Conservation (phyloP, 2,797 vertebrate genomes). For the Leptoclinus maculatus region DNA sequence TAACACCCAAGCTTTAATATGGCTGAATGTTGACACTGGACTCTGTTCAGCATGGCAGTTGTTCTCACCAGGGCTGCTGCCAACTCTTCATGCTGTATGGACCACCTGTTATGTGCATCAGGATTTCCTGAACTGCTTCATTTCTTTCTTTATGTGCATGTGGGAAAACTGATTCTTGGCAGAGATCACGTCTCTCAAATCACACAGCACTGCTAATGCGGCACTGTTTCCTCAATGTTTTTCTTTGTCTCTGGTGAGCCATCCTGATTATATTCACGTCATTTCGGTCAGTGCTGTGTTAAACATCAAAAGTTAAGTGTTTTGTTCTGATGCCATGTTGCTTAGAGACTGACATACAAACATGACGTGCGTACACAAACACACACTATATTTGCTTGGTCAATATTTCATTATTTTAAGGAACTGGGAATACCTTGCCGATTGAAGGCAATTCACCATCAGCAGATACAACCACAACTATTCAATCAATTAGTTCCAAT, state of each 20-base stretch:
- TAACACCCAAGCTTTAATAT: conserved; percentile 51
- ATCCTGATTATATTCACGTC: conserved; percentile 12
- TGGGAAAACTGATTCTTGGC: conserved; percentile 65
- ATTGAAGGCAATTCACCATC: background rate
- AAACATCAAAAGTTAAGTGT: conserved; percentile 13
- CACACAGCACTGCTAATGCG: conserved; percentile 11
- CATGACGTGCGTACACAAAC: background rate
- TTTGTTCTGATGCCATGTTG: conserved; percentile 20
- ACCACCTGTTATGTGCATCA: conserved; percentile 77
- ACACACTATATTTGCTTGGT: background rate
- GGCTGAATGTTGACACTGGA: conserved; percentile 53
- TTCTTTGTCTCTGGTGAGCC: conserved; percentile 22
- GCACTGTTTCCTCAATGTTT: conserved; percentile 21
- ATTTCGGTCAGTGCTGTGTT: conserved; percentile 12
- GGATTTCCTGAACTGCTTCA: conserved; percentile 48
- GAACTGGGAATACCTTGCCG: background rate
- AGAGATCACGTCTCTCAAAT: conserved; percentile 25
- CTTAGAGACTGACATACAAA: conserved; percentile 33
- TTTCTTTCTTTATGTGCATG: conserved; percentile 48
- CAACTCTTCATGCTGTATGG: conserved; percentile 44
- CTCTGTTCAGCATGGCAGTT: conserved; percentile 52
- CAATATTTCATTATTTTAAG: conserved; percentile 22
- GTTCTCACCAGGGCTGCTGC: conserved; percentile 62
- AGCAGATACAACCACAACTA: background rate
- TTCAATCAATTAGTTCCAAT: conserved; percentile 39